phyloP scores from a whole-genome alignment of 2,888 invertebrate genomes.

The Athrips mouffetella region DNA sequence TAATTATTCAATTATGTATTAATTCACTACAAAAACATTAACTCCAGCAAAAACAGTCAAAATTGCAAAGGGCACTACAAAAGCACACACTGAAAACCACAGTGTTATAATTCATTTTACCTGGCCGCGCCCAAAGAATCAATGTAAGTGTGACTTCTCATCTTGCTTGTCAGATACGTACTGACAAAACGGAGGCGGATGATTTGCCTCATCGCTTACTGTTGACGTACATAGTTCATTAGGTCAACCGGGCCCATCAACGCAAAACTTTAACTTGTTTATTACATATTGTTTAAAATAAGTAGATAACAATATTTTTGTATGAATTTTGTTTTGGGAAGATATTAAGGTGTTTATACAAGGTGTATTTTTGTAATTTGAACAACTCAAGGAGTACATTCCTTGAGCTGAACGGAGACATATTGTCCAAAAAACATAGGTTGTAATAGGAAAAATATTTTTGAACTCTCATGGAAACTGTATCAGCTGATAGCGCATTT shows the following conservation, averaged over 20 bases:
- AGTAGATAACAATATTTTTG: constrained; percentile 7
- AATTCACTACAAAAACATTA: constrained; percentile 18
- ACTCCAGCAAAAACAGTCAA: constrained; percentile 16
- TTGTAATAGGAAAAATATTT: no score
- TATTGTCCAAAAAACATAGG: no score
- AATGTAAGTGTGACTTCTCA: constrained; percentile 70
- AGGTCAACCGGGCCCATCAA: constrained; percentile 49
- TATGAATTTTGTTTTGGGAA: background rate
- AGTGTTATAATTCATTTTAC: constrained; percentile 45
- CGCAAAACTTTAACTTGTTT: constrained; percentile 23
- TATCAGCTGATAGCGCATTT: no score
- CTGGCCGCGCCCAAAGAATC: constrained; percentile 72
- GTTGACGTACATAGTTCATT: constrained; percentile 70
- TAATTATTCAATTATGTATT: background rate
- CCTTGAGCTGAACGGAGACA: no score
- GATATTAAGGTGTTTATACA: background rate
- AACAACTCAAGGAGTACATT: no score
- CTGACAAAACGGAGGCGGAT: constrained; percentile 64
- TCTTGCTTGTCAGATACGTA: constrained; percentile 65
- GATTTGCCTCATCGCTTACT: constrained; percentile 75
- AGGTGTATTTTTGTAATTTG: no score
- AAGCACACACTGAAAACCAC: constrained; percentile 24
- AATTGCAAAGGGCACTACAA: constrained; percentile 30
- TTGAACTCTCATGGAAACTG: no score
- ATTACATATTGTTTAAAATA: constrained; percentile 4